Evolutionary conservation across 2,888 invertebrate species (phyloP), one percentile per base, ranked within the genome.

Genomic region (Chouioia cunea): DNA sequence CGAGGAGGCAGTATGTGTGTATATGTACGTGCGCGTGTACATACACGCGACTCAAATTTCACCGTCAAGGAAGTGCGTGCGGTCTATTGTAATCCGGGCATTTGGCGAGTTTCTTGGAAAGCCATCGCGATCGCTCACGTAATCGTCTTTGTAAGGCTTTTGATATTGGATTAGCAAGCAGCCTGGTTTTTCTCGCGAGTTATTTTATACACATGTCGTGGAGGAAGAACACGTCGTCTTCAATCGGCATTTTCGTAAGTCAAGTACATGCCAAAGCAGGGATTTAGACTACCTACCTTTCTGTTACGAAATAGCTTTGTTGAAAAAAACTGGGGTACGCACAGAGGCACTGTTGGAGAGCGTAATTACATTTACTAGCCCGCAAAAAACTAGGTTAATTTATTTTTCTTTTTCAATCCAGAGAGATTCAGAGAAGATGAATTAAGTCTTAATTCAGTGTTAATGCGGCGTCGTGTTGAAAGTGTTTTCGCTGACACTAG

Each of bases 11-110:
- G 15, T 4, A 18, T 44, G 57, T 23, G 56, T 16, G 36, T n/a
- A n/a, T n/a, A n/a, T n/a, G 6, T 36, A 36, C 71, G 59, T 68
- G 71, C 74, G 64, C 73, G 74, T 70, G 68, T 71, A 68, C 63
- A 66, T 67, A 71, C 70, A 70, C 68, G 68, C 71, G 73, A 68
- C n/a, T 74, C 74, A 75, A 75, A 75, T 76, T 76, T 77, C 79
- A 78, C 74, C 78, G 76, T 71, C 80, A 77, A 76, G 74, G 75
- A 71, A 65, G 60, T 54, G 65, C 36, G 47, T 52, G 65, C 65
- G 68, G 57, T 44, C 56, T 44, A 47, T 18, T 20, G 52, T 62
- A 71, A 71, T 66, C 70, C 70, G 65, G 65, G 15, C 62, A 44
- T 59, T 62, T 52, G 65, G 56, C 52, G 23, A 62, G 59, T 73